Percentiles rank a stretch among this genome's conserved stretches.
Conservation (phyloP, 2,113 vertebrate species). For the Cyphomyrus discorhynchus region DNA sequence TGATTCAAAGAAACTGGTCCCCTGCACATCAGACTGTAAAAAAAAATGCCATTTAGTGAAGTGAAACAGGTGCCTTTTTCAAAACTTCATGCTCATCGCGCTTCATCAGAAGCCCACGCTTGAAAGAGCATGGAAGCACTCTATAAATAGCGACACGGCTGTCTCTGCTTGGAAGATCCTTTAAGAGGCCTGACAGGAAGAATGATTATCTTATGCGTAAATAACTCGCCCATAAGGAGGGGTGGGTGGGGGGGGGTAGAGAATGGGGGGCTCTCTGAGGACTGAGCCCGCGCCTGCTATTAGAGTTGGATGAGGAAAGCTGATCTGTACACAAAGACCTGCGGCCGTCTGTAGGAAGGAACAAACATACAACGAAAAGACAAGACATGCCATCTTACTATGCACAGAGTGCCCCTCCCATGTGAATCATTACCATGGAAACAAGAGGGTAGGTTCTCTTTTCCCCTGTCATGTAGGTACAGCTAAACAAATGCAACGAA, state of each 20-base stretch:
- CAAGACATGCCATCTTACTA: background rate
- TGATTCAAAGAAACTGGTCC: background rate
- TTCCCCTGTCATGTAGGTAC: background rate
- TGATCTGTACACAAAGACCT: background rate
- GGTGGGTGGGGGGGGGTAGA: background rate
- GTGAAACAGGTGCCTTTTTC: background rate
- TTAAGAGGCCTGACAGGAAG: constrained; percentile 30
- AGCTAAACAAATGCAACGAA: background rate
- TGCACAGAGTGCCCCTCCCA: background rate
- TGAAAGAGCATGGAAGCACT: background rate
- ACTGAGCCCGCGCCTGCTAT: background rate
- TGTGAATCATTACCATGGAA: background rate
- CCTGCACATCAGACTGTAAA: background rate
- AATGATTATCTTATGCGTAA: constrained; percentile 30
- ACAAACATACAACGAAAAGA: background rate
- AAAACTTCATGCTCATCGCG: background rate
- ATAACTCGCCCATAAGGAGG: constrained; percentile 13
- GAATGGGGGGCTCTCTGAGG: background rate
- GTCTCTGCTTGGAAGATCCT: constrained; percentile 23
- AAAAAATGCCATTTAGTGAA: background rate
- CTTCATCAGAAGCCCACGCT: background rate
- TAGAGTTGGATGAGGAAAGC: constrained; percentile 10
- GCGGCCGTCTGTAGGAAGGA: background rate
- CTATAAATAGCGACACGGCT: constrained; percentile 19
- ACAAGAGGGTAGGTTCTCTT: background rate